Percentiles rank a stretch among this genome's conserved stretches.
Evolutionary conservation across 2,797 vertebrate species (phyloP).

Genomic region (Petrocephalus schoutedeni): DNA sequence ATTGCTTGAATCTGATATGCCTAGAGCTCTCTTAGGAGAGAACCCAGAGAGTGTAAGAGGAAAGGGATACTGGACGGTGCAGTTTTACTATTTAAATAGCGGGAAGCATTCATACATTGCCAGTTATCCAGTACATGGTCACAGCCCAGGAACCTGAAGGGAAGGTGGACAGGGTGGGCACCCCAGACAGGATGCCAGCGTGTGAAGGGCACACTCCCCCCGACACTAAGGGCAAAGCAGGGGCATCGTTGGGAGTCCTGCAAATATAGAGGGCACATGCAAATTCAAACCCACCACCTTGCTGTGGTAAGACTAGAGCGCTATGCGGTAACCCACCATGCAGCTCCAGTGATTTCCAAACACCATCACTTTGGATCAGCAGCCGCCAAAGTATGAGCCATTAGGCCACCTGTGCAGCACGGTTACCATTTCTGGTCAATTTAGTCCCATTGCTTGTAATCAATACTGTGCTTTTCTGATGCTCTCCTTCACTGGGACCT

Average conservation of each 20-base stretch:
- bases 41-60: neutral
- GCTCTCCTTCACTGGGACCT: neutral
- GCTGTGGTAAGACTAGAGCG: neutral
- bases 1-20: neutral
- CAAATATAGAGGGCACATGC: neutral
- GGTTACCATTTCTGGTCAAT: neutral
- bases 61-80: neutral
- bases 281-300: neutral
- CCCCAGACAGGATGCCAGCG: neutral
- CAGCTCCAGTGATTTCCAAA: neutral
- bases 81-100: neutral
- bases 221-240: neutral
- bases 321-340: neutral
- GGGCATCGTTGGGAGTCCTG: neutral
- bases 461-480: neutral
- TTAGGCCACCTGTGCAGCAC: conserved; percentile 9
- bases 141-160: neutral
- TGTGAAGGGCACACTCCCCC: neutral
- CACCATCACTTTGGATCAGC: neutral
- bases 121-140: neutral
- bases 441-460: neutral
- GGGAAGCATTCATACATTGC: neutral
- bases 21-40: neutral
- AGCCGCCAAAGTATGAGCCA: neutral
- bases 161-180: neutral